Evolutionary conservation across 1,140 invertebrate genomes (phyloP), one percentile per base, ranked within the genome.

Genomic region (Leptinotarsa lineolata): DNA sequence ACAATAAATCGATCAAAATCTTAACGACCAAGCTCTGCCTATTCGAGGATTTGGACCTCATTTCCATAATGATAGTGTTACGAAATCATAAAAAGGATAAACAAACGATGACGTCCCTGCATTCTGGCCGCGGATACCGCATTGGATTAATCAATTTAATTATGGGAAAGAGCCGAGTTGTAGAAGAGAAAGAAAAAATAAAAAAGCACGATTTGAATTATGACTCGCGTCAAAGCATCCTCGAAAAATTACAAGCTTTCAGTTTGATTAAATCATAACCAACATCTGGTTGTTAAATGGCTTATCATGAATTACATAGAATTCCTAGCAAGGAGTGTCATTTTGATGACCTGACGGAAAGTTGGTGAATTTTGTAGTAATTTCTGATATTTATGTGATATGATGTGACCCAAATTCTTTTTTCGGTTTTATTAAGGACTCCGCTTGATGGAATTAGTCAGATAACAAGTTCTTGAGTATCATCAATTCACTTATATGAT

Each of bases 211-310:
- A 54, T 54, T 18, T 54, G 48, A 54, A 18, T 54, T 16, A 54
- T 54, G 48, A 54, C 48, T 54, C 48, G 48, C 4, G 48, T 54
- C 48, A 54, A 54, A 13, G 48, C 48, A 16, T n/a, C n/a, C 48
- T 16, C n/a, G 48, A 54, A 54, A 54, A 16, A 54, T 54, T 54
- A 54, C 16, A 54, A 16, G 48, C 48, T 54, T 54, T 54, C 48
- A 54, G 48, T 54, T 54, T 54, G n/a, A 54, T 54, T 54, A 54
- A 54, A 54, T 54, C 48, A 54, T 54, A 54, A 54, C 30, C 30
- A 39, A 0, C 48, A 54, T 54, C 1, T 54, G 48, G 48, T n/a
- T 18, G n/a, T 39, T 39, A 0, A 39, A 39, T 39, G 30, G 30
- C 30, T 11, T 2, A 3, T 3, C 30, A 11, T 39, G 30, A 39